Evolutionary conservation across 2,797 vertebrate species (phyloP).

Genomic region (Atherinosoma microstoma): DNA sequence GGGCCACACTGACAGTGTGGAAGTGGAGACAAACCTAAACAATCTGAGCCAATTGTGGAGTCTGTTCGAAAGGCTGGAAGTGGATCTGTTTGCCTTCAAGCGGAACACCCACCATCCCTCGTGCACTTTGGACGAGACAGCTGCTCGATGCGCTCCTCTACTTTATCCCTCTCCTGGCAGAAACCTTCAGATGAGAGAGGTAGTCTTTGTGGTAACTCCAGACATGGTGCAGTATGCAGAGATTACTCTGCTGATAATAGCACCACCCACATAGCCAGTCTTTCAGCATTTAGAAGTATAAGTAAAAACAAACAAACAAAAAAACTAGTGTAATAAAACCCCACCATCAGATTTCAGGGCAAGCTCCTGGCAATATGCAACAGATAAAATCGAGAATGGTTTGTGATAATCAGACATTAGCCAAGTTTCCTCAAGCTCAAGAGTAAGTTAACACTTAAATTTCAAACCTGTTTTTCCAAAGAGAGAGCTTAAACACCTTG

Average conservation of each 20-base stretch:
- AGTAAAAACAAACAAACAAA: background rate
- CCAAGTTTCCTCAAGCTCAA: background rate
- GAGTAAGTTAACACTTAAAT: background rate
- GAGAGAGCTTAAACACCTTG: background rate
- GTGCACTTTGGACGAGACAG: slow-evolving; percentile 26
- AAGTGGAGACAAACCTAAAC: slow-evolving; percentile 34
- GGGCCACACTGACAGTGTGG: slow-evolving; percentile 9
- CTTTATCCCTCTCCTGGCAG: slow-evolving; percentile 29
- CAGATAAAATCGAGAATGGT: background rate
- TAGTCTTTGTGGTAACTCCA: slow-evolving; percentile 6
- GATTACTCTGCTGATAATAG: slow-evolving; percentile 49
- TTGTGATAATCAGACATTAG: background rate
- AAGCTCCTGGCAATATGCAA: background rate
- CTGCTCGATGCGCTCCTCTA: slow-evolving; percentile 35
- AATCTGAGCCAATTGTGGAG: slow-evolving; percentile 39
- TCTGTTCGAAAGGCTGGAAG: slow-evolving; percentile 36
- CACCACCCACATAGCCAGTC: slow-evolving; percentile 30
- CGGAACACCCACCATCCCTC: slow-evolving; percentile 37
- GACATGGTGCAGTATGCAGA: slow-evolving; percentile 33
- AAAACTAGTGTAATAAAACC: background rate
- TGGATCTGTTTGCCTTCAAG: slow-evolving; percentile 46
- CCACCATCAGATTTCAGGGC: background rate
- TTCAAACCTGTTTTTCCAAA: background rate
- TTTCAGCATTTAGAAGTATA: slow-evolving; percentile 1
- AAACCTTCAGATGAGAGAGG: slow-evolving; percentile 19